Base-by-base conservation (phyloP, 2,797 vertebrate genomes). In the Podarcis lilfordi region DNA sequence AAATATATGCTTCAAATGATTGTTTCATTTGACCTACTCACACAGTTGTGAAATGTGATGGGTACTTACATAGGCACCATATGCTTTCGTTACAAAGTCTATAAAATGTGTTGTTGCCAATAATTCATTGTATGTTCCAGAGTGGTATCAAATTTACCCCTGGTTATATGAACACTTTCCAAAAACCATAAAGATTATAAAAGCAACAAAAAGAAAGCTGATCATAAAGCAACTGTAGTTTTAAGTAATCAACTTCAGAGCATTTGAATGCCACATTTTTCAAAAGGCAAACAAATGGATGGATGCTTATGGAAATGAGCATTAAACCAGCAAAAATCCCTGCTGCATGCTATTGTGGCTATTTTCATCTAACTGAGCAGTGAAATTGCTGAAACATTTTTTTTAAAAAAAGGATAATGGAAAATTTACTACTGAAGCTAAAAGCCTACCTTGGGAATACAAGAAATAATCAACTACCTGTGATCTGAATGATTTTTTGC, bases 391-490 rank as follows among this genome's bases (percentile, higher is more conserved):
- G 92, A 93, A 93, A 9, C 85, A 85, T 89, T 68, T n/a, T n/a
- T n/a, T n/a, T n/a, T n/a, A 85, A 72, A 92, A 89, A 23, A 68
- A 80, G 23, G 50, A 75, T 89, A 89, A 86, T 92, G 27, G 19
- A n/a, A 71, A 90, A 7, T 0, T 9, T 74, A 84, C 66, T 75
- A 78, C 55, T 85, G 55, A 3, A 91, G 80, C 85, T 94, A 76
- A 72, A 91, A 92, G 92, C 74, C 90, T 82, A 89, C 80, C 88
- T 90, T 84, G 83, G 82, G 82, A 91, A 71, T 78, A 88, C 68
- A 91, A 78, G 88, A 92, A 91, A 78, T 76, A 93, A 93, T 89
- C 87, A 92, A 88, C 89, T 64, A 17, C 93, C 88, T 87, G 82
- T 79, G 92, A 93, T 89, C 29, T 8, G 64, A 94, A 76, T 88